Evolutionary conservation across 2,888 invertebrate genomes (phyloP).

Genomic region (Labia minor): DNA sequence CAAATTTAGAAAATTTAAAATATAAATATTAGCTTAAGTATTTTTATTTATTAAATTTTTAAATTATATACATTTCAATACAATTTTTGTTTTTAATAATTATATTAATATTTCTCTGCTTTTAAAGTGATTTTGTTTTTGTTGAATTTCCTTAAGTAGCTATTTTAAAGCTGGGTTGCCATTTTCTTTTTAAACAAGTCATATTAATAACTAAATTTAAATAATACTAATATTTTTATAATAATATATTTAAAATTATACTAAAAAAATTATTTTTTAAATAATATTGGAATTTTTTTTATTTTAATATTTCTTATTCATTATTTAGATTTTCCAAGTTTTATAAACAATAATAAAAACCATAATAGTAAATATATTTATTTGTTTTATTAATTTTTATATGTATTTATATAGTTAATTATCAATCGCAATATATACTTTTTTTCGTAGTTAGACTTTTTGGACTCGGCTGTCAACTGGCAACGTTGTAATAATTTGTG

Average conservation of each 20-base stretch:
- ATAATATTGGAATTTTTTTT: too few relatives aligned
- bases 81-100: background rate
- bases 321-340: too few relatives aligned
- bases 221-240: too few relatives aligned
- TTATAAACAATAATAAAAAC: too few relatives aligned
- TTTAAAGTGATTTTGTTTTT: too few relatives aligned
- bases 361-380: background rate
- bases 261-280: too few relatives aligned
- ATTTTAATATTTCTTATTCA: too few relatives aligned
- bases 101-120: background rate
- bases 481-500: constrained; percentile 22
- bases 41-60: background rate
- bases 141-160: too few relatives aligned
- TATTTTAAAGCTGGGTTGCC: too few relatives aligned
- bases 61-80: background rate
- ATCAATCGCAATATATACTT: background rate
- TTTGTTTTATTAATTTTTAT: background rate
- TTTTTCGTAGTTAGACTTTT: background rate
- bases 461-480: constrained; percentile 16
- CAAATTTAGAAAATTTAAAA: background rate
- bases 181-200: too few relatives aligned
- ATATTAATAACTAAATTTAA: too few relatives aligned
- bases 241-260: too few relatives aligned
- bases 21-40: background rate
- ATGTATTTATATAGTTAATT: background rate